These are phyloP conservation scores for Artemia franciscana DNA, from an alignment of 1,140 invertebrate genomes.

Conservation along the genomic window DNA sequence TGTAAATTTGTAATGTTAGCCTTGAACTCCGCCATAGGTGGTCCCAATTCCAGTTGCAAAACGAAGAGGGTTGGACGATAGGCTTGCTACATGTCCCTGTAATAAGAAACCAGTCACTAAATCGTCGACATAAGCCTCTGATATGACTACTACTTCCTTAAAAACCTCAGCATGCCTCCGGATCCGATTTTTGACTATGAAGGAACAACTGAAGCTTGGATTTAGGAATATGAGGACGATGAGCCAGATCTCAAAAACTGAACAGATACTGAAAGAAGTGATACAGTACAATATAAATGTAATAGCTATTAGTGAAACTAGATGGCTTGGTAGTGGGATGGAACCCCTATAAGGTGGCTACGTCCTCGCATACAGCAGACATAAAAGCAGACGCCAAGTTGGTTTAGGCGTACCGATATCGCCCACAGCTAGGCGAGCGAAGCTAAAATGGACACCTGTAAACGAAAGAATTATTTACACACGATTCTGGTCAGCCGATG, in stretches of 20 bases:
- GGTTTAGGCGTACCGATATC: neutral
- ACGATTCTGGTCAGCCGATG: too few species aligned
- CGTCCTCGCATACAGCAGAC: neutral
- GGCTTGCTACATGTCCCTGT: neutral
- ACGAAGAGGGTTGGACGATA: neutral
- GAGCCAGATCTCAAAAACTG: neutral
- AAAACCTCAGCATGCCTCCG: neutral
- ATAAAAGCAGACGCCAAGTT: neutral
- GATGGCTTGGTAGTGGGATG: neutral
- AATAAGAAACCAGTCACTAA: neutral
- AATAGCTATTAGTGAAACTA: neutral
- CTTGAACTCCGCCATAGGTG: too few species aligned
- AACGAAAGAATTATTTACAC: neutral
- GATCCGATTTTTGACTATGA: neutral
- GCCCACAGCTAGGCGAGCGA: neutral
- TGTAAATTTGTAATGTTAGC: too few species aligned
- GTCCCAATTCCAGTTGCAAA: too few species aligned
- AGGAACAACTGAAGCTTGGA: neutral
- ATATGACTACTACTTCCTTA: neutral
- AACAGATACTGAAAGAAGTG: neutral
- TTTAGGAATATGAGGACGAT: neutral
- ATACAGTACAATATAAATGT: neutral
- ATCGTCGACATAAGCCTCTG: neutral
- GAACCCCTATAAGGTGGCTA: neutral
- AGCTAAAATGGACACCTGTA: neutral